These are phyloP conservation scores for Drosophila pseudoananassae DNA, from an alignment of 1,140 invertebrate species.

Conservation along the genomic window DNA sequence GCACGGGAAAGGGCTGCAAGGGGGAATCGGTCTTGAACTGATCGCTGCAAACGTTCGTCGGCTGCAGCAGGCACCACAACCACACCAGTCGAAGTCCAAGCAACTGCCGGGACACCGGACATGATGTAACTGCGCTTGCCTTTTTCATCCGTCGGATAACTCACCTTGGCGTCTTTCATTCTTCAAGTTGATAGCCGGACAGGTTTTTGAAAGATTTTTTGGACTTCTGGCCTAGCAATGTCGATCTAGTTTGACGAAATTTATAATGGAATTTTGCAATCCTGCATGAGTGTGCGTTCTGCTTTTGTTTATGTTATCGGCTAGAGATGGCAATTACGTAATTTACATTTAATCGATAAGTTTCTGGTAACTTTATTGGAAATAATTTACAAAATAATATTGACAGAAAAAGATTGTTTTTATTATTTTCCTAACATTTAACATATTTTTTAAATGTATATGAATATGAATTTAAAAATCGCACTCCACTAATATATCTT, in stretches of 20 bases:
- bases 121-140: conserved; percentile 47
- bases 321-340: not conserved
- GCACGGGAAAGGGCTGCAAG: conserved; percentile 89
- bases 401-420: too few species aligned
- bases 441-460: too few species aligned
- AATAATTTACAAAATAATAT: too few species aligned
- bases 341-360: not conserved
- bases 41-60: conserved; percentile 12
- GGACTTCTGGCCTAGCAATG: not conserved
- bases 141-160: not conserved
- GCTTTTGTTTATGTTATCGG: conserved; percentile 39
- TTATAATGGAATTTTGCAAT: conserved; percentile 35
- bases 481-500: too few species aligned
- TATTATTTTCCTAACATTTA: too few species aligned
- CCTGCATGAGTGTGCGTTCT: conserved; percentile 49
- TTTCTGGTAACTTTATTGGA: not conserved
- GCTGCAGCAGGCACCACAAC: conserved; percentile 32
- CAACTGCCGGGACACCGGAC: conserved; percentile 15
- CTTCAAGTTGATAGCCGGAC: conserved; percentile 3
- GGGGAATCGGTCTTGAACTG: conserved; percentile 84
- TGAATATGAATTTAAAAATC: too few species aligned
- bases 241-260: conserved; percentile 22
- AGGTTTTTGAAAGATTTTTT: not conserved
- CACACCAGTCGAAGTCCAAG: conserved; percentile 59
- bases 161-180: conserved; percentile 54